These are phyloP conservation scores for Aleiodes testaceus DNA, from an alignment of 2,888 invertebrate genomes.

Conservation along the genomic window DNA sequence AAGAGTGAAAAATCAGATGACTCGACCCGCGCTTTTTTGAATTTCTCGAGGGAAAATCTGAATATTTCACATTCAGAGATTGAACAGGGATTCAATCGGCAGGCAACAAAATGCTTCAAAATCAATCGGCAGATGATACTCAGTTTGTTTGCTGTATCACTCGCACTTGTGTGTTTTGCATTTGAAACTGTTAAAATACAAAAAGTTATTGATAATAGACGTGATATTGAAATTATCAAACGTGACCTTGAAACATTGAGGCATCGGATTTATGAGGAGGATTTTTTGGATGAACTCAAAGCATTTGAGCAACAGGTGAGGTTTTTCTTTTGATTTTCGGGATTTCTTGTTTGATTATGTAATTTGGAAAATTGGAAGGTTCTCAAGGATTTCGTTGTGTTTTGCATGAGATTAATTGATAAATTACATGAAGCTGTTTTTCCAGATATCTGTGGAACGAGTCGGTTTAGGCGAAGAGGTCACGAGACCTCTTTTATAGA, in stretches of 20 bases:
- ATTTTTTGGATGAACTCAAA: conserved; percentile 65
- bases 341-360: no score
- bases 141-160: conserved; percentile 57
- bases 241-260: conserved; percentile 65
- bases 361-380: no score
- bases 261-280: conserved; percentile 63
- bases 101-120: conserved; percentile 48
- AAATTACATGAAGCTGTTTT: no score
- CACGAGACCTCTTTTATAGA: no score
- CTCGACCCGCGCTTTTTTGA: conserved; percentile 61
- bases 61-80: conserved; percentile 65
- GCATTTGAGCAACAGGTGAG: conserved; percentile 68
- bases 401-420: no score
- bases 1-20: conserved; percentile 42
- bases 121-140: conserved; percentile 57
- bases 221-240: conserved; percentile 63
- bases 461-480: background rate
- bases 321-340: background rate
- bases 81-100: conserved; percentile 63
- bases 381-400: no score
- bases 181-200: conserved; percentile 65
- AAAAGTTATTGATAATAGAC: conserved; percentile 57
- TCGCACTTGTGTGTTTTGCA: conserved; percentile 61
- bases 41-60: conserved; percentile 67
- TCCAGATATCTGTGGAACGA: no score